Evolutionary conservation across 2,888 invertebrate genomes (phyloP).

Genomic region (Nesidiocoris tenuis): DNA sequence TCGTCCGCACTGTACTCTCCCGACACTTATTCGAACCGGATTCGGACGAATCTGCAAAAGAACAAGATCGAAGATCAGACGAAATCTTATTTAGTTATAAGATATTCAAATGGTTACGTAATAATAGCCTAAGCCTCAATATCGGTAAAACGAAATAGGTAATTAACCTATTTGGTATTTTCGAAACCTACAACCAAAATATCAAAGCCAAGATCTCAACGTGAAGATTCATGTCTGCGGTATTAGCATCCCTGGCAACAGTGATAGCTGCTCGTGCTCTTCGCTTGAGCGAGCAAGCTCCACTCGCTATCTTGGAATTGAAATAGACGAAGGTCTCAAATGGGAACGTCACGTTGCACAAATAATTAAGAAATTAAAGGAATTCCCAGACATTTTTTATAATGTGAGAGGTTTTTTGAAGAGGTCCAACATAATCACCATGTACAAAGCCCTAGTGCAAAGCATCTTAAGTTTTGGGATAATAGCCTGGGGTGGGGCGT

Average conservation of each 20-base stretch:
- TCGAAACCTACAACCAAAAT: too few relatives aligned
- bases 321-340: conserved; percentile 13
- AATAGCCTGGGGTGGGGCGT: conserved; percentile 5
- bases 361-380: background rate
- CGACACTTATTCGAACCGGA: conserved; percentile 82
- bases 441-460: conserved; percentile 9
- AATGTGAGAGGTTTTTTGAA: background rate
- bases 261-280: background rate
- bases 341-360: conserved; percentile 18
- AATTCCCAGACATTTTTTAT: background rate
- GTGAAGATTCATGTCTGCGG: too few relatives aligned
- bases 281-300: conserved; percentile 10
- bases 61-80: too few relatives aligned
- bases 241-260: too few relatives aligned
- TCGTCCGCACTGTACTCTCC: conserved; percentile 58
- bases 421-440: background rate
- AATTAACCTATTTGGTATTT: too few relatives aligned
- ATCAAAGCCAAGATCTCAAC: too few relatives aligned
- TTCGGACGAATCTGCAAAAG: conserved; percentile 82
- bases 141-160: too few relatives aligned
- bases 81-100: too few relatives aligned
- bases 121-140: too few relatives aligned
- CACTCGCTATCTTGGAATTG: background rate
- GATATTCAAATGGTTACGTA: too few relatives aligned
- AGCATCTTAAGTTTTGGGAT: background rate